Evolutionary conservation across 2,888 invertebrate species (phyloP).

Genomic region (Mycogona germanica): DNA sequence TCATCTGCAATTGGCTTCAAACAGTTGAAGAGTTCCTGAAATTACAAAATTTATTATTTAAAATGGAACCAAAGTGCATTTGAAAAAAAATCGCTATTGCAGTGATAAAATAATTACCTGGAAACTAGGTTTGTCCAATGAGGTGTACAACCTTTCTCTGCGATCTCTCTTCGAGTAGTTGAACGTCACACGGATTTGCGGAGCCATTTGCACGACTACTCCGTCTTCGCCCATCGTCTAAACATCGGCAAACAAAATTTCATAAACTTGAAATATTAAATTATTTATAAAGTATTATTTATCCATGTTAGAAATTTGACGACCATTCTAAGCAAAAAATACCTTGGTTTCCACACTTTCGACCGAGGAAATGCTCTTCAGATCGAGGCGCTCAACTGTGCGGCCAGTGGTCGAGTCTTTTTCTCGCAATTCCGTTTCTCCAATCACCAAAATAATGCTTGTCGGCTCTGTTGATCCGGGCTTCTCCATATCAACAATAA

Average conservation of each 20-base stretch:
- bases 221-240: background rate
- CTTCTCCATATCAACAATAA: conserved; percentile 14
- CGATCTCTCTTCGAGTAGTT: conserved; percentile 17
- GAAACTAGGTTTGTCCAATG: conserved; percentile 14
- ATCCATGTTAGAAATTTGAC: background rate
- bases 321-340: background rate
- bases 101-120: conserved; percentile 11
- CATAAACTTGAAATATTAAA: background rate
- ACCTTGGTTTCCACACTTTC: conserved; percentile 5
- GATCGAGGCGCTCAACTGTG: conserved; percentile 14
- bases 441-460: conserved; percentile 7
- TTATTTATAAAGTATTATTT: background rate
- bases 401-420: conserved; percentile 10
- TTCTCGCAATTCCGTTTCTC: conserved; percentile 10
- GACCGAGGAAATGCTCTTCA: conserved; percentile 9
- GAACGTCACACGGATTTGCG: conserved; percentile 12
- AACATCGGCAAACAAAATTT: background rate
- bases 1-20: conserved; percentile 12
- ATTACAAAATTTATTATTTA: background rate
- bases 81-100: background rate
- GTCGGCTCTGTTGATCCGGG: background rate
- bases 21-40: conserved; percentile 8
- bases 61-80: background rate
- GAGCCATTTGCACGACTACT: background rate
- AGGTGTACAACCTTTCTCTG: conserved; percentile 15